Evolutionary conservation across 2,797 vertebrate species (phyloP).

Genomic region (Cebuella pygmaea): DNA sequence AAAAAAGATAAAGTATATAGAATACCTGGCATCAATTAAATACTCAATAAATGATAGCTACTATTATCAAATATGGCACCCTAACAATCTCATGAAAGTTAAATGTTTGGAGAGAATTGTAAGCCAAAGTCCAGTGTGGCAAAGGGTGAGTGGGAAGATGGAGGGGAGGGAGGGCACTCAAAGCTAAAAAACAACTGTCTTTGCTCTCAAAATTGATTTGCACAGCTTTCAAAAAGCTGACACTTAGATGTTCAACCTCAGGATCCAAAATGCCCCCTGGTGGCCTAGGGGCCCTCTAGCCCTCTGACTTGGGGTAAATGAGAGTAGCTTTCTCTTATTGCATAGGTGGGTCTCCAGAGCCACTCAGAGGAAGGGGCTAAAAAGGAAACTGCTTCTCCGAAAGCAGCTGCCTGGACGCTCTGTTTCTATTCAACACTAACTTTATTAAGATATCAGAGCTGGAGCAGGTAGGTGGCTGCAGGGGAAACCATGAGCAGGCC

Average conservation of each 20-base stretch:
- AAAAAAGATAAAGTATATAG: not conserved
- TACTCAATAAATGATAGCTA: not conserved
- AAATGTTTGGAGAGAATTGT: not conserved
- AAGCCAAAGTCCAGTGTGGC: not conserved
- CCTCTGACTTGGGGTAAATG: not conserved
- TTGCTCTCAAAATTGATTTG: not conserved
- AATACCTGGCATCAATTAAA: not conserved
- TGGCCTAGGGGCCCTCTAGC: not conserved
- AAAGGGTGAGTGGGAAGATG: not conserved
- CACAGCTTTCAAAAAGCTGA: not conserved
- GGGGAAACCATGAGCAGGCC: constrained; percentile 55
- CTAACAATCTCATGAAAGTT: not conserved
- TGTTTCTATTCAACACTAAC: constrained; percentile 51
- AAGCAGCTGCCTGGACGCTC: not conserved
- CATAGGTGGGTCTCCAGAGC: not conserved
- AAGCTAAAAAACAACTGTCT: not conserved
- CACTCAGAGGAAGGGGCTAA: not conserved
- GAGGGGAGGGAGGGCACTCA: not conserved
- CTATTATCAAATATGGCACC: not conserved
- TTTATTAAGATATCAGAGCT: constrained; percentile 81
- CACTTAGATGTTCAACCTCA: not conserved
- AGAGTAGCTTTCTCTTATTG: not conserved
- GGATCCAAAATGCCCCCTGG: constrained; percentile 26
- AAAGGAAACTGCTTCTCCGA: not conserved
- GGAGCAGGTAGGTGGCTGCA: constrained; percentile 65